Evolutionary conservation across 2,888 invertebrate species (phyloP).

Genomic region (Meiosimyza decipiens): DNA sequence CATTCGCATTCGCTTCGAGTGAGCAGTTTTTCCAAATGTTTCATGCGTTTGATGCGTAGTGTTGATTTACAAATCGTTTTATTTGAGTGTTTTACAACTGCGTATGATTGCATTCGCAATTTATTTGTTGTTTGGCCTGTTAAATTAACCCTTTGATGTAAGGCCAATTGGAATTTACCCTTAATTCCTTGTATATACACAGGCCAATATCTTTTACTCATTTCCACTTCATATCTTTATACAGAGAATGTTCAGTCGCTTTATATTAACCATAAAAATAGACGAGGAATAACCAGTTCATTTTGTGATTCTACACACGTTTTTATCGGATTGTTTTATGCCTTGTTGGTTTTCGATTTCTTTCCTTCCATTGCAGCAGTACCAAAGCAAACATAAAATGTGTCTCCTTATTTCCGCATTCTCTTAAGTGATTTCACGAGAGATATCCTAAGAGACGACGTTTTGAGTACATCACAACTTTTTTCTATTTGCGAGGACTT

Average conservation of each 20-base stretch:
- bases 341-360: slow-evolving; percentile 24
- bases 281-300: background rate
- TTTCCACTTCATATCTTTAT: background rate
- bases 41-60: too few species aligned
- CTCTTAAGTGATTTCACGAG: background rate
- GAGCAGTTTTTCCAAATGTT: too few species aligned
- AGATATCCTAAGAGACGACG: too few species aligned
- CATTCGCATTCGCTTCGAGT: too few species aligned
- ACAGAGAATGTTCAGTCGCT: slow-evolving; percentile 3
- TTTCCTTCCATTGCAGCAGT: background rate
- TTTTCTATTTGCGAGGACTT: too few species aligned
- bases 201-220: background rate
- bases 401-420: background rate
- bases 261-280: slow-evolving; percentile 8
- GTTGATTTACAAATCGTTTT: too few species aligned
- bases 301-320: slow-evolving; percentile 42
- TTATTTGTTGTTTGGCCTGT: too few species aligned
- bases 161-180: slow-evolving; percentile 8
- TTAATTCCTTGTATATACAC: slow-evolving; percentile 3
- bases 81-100: too few species aligned
- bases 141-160: too few species aligned
- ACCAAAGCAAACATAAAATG: background rate
- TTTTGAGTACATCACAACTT: too few species aligned
- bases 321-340: slow-evolving; percentile 42
- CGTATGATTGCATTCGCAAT: too few species aligned